These are phyloP conservation scores for Bos javanicus DNA, from an alignment of 2,113 vertebrate species.

Conservation along the genomic window DNA sequence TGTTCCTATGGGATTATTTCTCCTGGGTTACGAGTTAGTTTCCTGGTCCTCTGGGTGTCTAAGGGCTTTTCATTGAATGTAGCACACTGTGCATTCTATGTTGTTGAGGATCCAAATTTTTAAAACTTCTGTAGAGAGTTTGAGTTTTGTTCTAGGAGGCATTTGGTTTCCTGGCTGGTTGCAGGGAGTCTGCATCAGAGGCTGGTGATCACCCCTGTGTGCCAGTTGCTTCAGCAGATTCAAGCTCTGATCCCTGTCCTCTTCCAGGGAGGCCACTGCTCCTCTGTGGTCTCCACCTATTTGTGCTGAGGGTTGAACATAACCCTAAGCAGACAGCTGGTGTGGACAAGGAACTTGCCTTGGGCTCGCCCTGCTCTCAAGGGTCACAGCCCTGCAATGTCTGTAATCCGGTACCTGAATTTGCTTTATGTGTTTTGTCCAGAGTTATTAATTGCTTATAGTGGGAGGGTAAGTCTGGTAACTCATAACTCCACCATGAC, in stretches of 20 bases:
- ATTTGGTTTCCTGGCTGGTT: fast-evolving
- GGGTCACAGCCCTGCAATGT: fast-evolving
- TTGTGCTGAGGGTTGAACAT: fast-evolving
- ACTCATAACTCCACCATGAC: background rate
- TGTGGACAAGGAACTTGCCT: fast-evolving
- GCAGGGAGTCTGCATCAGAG: background rate
- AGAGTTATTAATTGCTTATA: too few relatives aligned
- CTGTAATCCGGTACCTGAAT: fast-evolving
- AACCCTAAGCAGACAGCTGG: background rate
- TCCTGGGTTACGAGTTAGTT: background rate
- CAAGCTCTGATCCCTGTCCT: background rate
- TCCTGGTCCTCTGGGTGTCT: background rate
- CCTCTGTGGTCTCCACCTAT: too few relatives aligned
- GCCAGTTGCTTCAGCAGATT: too few relatives aligned
- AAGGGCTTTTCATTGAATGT: background rate
- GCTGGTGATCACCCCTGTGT: fast-evolving
- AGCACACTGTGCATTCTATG: background rate
- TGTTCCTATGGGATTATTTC: fast-evolving
- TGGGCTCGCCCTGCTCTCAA: background rate
- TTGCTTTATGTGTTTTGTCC: background rate
- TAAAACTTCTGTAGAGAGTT: background rate
- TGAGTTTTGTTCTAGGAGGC: background rate
- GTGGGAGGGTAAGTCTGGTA: background rate
- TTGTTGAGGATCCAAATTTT: background rate
- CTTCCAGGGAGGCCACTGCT: fast-evolving